These are phyloP conservation scores for Rhingia campestris DNA, from an alignment of 2,888 invertebrate genomes.

Conservation along the genomic window DNA sequence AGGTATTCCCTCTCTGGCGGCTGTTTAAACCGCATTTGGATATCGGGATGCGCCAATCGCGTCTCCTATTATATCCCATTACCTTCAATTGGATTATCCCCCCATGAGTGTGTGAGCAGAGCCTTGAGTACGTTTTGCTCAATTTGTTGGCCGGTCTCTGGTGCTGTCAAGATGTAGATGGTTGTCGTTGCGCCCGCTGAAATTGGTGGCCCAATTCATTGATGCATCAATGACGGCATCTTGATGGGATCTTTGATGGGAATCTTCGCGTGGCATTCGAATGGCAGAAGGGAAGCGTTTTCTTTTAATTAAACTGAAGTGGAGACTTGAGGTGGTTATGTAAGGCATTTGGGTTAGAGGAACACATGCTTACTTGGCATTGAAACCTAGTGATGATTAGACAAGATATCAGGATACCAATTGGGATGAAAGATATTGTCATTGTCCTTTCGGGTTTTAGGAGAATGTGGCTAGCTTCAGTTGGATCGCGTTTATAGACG, in stretches of 20 bases:
- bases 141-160: slow-evolving; percentile 49
- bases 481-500: too few relatives aligned
- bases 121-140: slow-evolving; percentile 11
- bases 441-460: too few relatives aligned
- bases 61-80: slow-evolving; percentile 41
- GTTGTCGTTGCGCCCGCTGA: slow-evolving; percentile 21
- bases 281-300: too few relatives aligned
- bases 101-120: background rate
- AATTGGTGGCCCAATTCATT: slow-evolving; percentile 60
- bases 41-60: slow-evolving; percentile 70
- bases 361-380: background rate
- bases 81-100: slow-evolving; percentile 52
- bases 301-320: background rate
- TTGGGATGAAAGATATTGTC: too few relatives aligned
- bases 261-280: background rate
- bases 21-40: slow-evolving; percentile 54
- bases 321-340: too few relatives aligned
- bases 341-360: slow-evolving; percentile 3
- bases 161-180: slow-evolving; percentile 25
- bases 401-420: too few relatives aligned
- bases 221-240: slow-evolving; percentile 48
- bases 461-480: too few relatives aligned
- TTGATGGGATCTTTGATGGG: slow-evolving; percentile 32
- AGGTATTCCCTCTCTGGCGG: slow-evolving; percentile 32
- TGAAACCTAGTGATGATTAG: too few relatives aligned